Evolutionary conservation across 2,888 invertebrate species (phyloP).

Genomic region (Disparrhopalites patrizii): DNA sequence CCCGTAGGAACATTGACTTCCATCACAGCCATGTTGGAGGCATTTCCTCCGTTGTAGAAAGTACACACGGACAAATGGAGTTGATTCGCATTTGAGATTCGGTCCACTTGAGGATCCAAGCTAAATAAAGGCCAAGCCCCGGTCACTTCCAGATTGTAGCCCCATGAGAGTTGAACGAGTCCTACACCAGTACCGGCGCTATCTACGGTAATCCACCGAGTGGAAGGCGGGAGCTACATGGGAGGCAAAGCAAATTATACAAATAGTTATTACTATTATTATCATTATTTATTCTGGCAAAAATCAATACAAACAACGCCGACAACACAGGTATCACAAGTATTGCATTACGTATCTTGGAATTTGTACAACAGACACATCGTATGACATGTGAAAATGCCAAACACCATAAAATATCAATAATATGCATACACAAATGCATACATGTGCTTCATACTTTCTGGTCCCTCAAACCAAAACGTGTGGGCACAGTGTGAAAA

Average conservation of each 20-base stretch:
- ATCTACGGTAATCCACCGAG: slow-evolving; percentile 65
- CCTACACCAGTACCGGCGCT: slow-evolving; percentile 78
- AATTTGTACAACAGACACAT: too few relatives aligned
- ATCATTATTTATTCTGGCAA: too few relatives aligned
- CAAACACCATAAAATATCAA: too few relatives aligned
- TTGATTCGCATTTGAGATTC: slow-evolving; percentile 69
- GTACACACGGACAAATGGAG: slow-evolving; percentile 74
- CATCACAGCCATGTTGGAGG: slow-evolving; percentile 85
- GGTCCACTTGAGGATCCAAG: slow-evolving; percentile 79
- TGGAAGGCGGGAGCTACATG: slow-evolving; percentile 56
- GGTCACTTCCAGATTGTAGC: slow-evolving; percentile 79
- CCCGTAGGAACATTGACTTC: slow-evolving; percentile 86
- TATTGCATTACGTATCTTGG: too few relatives aligned
- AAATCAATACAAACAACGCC: too few relatives aligned
- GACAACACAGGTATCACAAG: too few relatives aligned
- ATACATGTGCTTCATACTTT: too few relatives aligned
- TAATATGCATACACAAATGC: too few relatives aligned
- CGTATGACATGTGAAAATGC: too few relatives aligned
- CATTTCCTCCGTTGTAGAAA: slow-evolving; percentile 53
- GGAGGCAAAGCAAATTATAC: background rate
- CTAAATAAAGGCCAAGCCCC: slow-evolving; percentile 82
- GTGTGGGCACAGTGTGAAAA: too few relatives aligned
- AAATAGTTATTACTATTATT: background rate
- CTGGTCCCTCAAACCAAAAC: too few relatives aligned
- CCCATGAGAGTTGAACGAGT: slow-evolving; percentile 71